Conservation (phyloP, 2,797 vertebrate genomes). For the Steatocranus sp. region DNA sequence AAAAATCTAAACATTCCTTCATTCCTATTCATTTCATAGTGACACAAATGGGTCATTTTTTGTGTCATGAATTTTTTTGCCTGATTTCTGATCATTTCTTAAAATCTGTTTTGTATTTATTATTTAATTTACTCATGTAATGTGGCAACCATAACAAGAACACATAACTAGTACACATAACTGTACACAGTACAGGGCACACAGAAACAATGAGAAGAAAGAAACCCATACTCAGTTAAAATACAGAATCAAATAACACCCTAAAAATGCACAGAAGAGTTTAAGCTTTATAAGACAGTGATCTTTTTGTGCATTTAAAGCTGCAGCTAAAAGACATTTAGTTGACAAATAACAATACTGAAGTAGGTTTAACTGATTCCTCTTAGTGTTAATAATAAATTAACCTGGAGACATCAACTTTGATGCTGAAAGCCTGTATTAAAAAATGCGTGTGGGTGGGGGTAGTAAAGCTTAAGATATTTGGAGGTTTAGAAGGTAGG, state of each 20-base stretch:
- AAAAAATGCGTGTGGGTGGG: neutral
- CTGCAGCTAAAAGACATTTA: neutral
- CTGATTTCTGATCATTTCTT: neutral
- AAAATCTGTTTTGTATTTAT: neutral
- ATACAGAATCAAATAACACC: neutral
- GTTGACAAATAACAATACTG: neutral
- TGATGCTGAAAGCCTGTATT: neutral
- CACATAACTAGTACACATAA: no score
- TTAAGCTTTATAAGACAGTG: neutral
- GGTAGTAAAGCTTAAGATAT: neutral
- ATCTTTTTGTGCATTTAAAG: neutral
- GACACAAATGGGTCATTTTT: neutral
- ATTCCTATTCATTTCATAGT: neutral
- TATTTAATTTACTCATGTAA: neutral
- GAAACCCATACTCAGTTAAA: neutral
- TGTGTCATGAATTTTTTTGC: neutral
- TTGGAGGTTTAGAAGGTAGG: neutral
- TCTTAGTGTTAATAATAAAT: neutral
- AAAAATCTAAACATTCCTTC: fast-evolving
- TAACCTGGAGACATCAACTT: neutral
- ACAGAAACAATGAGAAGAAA: neutral
- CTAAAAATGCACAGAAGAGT: neutral
- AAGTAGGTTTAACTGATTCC: neutral
- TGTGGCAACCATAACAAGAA: fast-evolving
- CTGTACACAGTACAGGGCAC: neutral